Base-by-base conservation (phyloP, 2,888 invertebrate genomes). In the Taenaris catops region DNA sequence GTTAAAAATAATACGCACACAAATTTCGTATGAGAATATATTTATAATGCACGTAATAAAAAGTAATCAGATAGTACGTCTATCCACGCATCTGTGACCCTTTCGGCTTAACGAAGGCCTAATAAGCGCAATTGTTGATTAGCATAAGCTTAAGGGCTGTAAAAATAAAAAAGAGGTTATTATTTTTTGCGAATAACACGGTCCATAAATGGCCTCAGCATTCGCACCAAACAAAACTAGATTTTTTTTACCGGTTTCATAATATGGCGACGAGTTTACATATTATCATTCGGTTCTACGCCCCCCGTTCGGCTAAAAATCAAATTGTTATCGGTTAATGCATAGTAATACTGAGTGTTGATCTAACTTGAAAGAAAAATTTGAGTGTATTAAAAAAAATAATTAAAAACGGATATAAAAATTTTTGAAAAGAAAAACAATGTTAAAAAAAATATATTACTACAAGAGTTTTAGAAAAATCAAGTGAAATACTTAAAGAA, bases 231-330 rank as follows among this genome's bases (percentile, higher is more conserved):
- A 64, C 54, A 69, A 50, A 59, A 56, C 38, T 60, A 51, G 51
- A 59, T 11, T 29, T 46, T 64, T n/a, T 69, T 86, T 87, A 87
- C 87, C 86, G 75, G 73, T 71, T 49, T 55, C 19, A n/a, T n/a
- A n/a, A n/a, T 31, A 60, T 58, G 61, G 57, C 69, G 72, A 64
- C 63, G 58, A 65, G 65, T 67, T 67, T 72, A 75, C 45, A 58
- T 63, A 67, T 59, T 76, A 76, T 68, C 58, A 63, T 67, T 73
- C 57, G 54, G 63, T 63, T 72, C 75, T 83, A 86, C 57, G 83
- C 73, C 79, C 80, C 84, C 79, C 87, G 84, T 81, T 64, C 83
- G 65, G 76, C 86, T 86, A 87, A 73, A 80, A 87, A 83, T 72
- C 58, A 81, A 87, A 83, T 72, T 63, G 70, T 75, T 23, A 38